phyloP scores from a whole-genome alignment of 2,113 vertebrate species.

The Numida meleagris region DNA sequence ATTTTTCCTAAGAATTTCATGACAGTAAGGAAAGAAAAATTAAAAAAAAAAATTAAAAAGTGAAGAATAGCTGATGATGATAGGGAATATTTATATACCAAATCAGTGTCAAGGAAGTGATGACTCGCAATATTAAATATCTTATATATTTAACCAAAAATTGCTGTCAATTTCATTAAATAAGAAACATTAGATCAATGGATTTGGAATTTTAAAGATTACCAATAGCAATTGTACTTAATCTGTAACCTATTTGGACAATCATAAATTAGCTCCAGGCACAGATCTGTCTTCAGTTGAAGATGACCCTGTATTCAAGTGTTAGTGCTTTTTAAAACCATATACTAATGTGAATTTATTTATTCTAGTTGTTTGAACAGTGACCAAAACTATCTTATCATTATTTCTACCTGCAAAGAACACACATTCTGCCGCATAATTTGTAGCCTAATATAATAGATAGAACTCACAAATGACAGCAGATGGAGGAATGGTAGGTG shows the following conservation, averaged over 20 bases:
- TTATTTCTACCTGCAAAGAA: not conserved
- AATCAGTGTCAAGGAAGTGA: not conserved
- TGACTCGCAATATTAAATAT: not conserved
- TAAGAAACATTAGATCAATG: conserved; percentile 33
- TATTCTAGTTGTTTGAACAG: not conserved
- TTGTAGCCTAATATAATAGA: not conserved
- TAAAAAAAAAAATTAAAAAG: not conserved
- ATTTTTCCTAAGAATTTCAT: not conserved
- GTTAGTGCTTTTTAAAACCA: not conserved
- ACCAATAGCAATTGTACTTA: not conserved
- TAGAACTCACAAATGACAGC: not conserved
- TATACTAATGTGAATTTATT: not conserved
- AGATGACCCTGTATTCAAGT: not conserved
- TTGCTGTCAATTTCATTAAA: conserved; percentile 41
- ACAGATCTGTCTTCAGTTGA: not conserved
- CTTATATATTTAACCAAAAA: conserved; percentile 36
- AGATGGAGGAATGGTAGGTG: not conserved
- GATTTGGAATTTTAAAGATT: not conserved
- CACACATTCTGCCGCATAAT: not conserved
- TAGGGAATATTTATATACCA: not conserved
- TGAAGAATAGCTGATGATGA: not conserved
- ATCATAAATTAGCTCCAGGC: not conserved
- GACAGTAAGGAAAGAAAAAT: not conserved
- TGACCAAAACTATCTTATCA: not conserved
- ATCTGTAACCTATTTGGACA: not conserved